Percentiles rank a stretch among this genome's conserved stretches.
These are phyloP conservation scores for Tetanocera ferruginea DNA, from an alignment of 2,888 invertebrate genomes.

Conservation along the genomic window DNA sequence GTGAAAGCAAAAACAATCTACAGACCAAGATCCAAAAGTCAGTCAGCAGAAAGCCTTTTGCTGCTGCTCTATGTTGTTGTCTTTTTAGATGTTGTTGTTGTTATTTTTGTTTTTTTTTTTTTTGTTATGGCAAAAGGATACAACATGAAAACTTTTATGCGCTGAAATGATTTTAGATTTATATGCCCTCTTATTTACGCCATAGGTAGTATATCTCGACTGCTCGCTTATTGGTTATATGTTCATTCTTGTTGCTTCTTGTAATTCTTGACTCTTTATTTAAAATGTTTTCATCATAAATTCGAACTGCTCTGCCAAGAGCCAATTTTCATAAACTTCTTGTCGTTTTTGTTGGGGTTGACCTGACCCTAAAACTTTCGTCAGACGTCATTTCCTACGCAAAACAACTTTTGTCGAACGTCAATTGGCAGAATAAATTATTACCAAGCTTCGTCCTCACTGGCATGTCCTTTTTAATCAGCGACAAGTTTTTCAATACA, in stretches of 20 bases:
- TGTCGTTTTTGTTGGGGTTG: not conserved
- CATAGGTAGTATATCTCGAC: slow-evolving; percentile 26
- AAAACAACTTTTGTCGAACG: slow-evolving; percentile 34
- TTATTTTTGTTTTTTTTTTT: not conserved
- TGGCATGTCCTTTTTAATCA: not conserved
- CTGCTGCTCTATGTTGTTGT: slow-evolving; percentile 16
- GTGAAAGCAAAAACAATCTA: slow-evolving; percentile 9
- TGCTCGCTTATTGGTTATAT: slow-evolving; percentile 1
- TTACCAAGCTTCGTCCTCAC: slow-evolving; percentile 18
- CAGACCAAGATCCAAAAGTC: slow-evolving; percentile 26
- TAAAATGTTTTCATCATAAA: slow-evolving; percentile 43
- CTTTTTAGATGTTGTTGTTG: not conserved
- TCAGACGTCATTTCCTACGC: slow-evolving; percentile 6
- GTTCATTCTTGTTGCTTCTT: slow-evolving; percentile 13
- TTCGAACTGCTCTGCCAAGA: not conserved
- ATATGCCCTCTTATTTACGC: not conserved
- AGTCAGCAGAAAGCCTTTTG: not conserved
- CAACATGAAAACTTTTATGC: slow-evolving; percentile 10
- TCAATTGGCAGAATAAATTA: slow-evolving; percentile 46
- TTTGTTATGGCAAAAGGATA: not conserved
- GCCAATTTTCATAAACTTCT: not conserved
- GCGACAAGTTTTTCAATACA: not conserved
- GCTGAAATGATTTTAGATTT: slow-evolving; percentile 14
- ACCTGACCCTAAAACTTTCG: no score
- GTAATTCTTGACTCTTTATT: slow-evolving; percentile 40